Evolutionary conservation across 2,113 vertebrate species (phyloP).

Genomic region (Silurus glanis): DNA sequence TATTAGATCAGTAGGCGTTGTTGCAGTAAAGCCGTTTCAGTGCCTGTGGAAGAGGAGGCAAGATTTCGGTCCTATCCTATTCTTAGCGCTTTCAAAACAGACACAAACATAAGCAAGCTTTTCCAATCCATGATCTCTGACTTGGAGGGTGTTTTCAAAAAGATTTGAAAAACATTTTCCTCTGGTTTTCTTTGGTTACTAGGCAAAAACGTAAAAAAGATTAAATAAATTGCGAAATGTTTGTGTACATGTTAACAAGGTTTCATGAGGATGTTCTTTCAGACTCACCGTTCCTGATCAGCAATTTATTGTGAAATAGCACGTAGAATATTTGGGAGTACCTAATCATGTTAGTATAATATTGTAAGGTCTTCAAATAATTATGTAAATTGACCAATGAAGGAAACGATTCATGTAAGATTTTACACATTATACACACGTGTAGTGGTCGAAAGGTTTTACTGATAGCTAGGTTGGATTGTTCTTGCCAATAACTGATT

Average conservation of each 20-base stretch:
- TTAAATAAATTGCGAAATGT: neutral
- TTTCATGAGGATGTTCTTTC: neutral
- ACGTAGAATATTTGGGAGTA: neutral
- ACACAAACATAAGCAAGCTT: neutral
- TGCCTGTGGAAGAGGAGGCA: neutral
- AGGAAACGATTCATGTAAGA: neutral
- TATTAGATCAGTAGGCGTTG: neutral
- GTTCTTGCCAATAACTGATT: no score
- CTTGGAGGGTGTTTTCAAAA: neutral
- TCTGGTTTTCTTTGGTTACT: neutral
- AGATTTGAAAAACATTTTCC: neutral
- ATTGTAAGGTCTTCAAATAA: neutral
- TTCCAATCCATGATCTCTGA: no score
- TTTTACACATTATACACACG: neutral
- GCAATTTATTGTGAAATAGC: neutral
- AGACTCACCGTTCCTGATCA: neutral
- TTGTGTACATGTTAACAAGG: neutral
- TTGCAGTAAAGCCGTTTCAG: neutral
- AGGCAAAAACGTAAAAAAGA: neutral
- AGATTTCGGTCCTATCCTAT: neutral
- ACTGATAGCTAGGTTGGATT: no score
- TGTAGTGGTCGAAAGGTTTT: no score
- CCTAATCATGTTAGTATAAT: neutral
- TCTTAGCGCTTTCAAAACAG: neutral
- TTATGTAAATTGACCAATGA: neutral